phyloP scores from a whole-genome alignment of 2,113 vertebrate genomes.

The Columba janthina region DNA sequence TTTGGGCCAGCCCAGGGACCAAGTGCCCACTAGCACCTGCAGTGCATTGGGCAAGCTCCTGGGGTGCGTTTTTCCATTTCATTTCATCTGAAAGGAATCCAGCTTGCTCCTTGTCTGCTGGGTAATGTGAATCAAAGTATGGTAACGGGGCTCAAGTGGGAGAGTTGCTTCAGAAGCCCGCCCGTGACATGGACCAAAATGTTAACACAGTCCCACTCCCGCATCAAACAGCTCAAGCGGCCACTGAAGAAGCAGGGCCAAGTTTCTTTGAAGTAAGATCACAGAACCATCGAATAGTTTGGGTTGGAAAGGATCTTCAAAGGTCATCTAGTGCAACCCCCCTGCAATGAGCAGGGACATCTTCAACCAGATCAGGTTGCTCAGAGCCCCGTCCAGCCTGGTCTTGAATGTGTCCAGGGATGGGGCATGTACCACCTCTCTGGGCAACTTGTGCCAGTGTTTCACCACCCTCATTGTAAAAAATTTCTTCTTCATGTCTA shows the following conservation, averaged over 20 bases:
- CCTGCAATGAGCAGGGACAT: too few relatives aligned
- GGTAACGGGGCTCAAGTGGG: not conserved
- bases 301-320: too few relatives aligned
- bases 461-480: too few relatives aligned
- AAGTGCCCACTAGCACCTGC: not conserved
- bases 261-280: not conserved
- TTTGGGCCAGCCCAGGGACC: accelerated
- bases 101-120: not conserved
- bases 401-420: too few relatives aligned
- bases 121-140: not conserved
- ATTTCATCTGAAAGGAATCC: not conserved
- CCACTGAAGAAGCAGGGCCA: not conserved
- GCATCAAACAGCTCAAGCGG: not conserved
- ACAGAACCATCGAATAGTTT: too few relatives aligned
- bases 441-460: too few relatives aligned
- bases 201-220: not conserved
- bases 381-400: too few relatives aligned
- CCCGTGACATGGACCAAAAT: not conserved
- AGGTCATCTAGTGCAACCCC: too few relatives aligned
- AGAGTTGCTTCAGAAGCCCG: not conserved
- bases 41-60: not conserved
- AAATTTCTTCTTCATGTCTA: too few relatives aligned
- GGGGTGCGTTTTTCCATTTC: not conserved
- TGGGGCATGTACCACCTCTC: too few relatives aligned
- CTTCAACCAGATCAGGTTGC: too few relatives aligned